Evolutionary conservation across 2,797 vertebrate genomes (phyloP), one percentile per base, ranked within the genome.

Genomic region (Silurus lanzhouensis): DNA sequence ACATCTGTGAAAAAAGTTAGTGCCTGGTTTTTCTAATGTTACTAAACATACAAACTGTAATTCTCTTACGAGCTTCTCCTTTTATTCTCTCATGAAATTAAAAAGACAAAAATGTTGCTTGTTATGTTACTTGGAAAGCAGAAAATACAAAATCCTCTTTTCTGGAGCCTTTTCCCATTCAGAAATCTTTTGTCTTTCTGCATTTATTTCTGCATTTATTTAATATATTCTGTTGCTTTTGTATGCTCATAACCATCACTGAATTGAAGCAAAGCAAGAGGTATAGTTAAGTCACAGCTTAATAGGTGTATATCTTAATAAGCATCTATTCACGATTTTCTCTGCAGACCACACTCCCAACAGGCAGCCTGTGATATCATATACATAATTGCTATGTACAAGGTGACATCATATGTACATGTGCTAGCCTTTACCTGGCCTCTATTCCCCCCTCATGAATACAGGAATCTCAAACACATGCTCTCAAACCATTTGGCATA

Each of bases 311-410:
- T 83, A 75, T 81, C 55, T 63, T 64, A 74, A 58, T 68, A 27
- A 82, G 71, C 72, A 72, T 79, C 46, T 82, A 52, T 27, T 64
- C 66, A 52, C 60, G 22, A 67, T 38, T 68, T 52, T 66, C 76
- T 31, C 25, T 83, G 68, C 82, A 80, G 81, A 15, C 60, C 22
- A 0, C 7, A 5, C 60, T 79, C 77, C 58, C 68, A 77, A 10
- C 17, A 46, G 79, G 61, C 79, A 3, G 71, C 48, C 70, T 76
- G 46, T 84, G 72, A 82, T 82, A 85, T 87, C 64, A 71, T 76
- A 80, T 90, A 94, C 64, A 68, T 81, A 81, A 81, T 96, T 95
- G 92, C 94, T 93, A 93, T 91, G 91, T 90, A 89, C 86, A 90
- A 91, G 85, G 80, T 83, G 91, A 93, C 91, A 75, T 84, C 86